Conservation (phyloP, 1,140 invertebrate genomes). For the Aphelinus certus region DNA sequence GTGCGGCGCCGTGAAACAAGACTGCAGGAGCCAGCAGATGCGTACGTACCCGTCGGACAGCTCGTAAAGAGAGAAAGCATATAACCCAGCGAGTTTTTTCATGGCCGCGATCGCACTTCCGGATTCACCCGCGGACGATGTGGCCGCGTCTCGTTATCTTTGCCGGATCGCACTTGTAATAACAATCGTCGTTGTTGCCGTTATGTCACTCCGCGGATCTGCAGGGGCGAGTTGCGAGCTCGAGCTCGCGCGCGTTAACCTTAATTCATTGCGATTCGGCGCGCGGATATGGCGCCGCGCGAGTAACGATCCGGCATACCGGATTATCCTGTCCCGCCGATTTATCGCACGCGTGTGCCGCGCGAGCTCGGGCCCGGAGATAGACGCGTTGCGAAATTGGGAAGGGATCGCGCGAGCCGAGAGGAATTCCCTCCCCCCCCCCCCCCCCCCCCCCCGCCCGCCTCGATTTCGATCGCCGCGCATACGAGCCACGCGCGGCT, state of each 20-base stretch:
- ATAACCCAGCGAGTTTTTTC: too few relatives aligned
- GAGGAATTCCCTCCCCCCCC: too few relatives aligned
- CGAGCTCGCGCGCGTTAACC: conserved; percentile 16
- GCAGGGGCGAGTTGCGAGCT: not conserved
- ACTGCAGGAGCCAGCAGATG: too few relatives aligned
- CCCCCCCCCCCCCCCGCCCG: too few relatives aligned
- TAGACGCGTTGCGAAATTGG: not conserved
- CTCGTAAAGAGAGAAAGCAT: not conserved
- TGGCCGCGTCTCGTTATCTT: conserved; percentile 9
- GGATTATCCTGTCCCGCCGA: conserved; percentile 20
- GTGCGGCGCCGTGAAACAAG: too few relatives aligned
- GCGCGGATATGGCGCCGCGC: not conserved
- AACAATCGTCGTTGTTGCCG: conserved; percentile 1
- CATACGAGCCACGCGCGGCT: too few relatives aligned
- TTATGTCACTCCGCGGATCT: conserved; percentile 1
- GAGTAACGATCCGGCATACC: not conserved
- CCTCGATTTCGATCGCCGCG: too few relatives aligned
- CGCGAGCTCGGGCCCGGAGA: too few relatives aligned
- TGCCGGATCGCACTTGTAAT: not conserved
- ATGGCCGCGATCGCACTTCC: too few relatives aligned
- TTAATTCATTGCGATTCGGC: conserved; percentile 35
- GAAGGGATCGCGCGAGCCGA: not conserved
- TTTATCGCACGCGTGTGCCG: not conserved
- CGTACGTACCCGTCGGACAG: too few relatives aligned
- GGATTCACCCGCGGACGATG: not conserved